phyloP scores from a whole-genome alignment of 2,888 invertebrate genomes.

The Esperia sulphurella region DNA sequence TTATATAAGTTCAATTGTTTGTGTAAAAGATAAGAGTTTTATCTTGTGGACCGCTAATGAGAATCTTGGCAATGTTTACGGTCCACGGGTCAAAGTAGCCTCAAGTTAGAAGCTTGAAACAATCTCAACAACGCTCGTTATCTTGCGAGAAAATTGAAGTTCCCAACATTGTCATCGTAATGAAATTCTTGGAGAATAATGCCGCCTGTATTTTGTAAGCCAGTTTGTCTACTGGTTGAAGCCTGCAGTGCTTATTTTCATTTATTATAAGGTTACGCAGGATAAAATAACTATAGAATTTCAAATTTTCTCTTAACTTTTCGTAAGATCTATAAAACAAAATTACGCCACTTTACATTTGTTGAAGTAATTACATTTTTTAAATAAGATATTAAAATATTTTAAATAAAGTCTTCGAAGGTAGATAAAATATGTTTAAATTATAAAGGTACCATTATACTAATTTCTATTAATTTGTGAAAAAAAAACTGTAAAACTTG shows the following conservation, averaged over 20 bases:
- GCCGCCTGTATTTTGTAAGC: slow-evolving; percentile 18
- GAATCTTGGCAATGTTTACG: slow-evolving; percentile 63
- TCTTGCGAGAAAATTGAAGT: slow-evolving; percentile 65
- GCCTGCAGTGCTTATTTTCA: slow-evolving; percentile 13
- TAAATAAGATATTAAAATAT: too few relatives aligned
- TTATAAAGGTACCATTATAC: too few relatives aligned
- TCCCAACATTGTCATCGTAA: slow-evolving; percentile 68
- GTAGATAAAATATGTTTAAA: too few relatives aligned
- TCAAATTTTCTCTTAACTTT: not conserved
- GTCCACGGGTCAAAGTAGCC: slow-evolving; percentile 69
- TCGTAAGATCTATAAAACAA: not conserved
- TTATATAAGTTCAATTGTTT: slow-evolving; percentile 32
- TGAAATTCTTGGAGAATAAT: slow-evolving; percentile 62
- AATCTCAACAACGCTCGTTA: slow-evolving; percentile 64
- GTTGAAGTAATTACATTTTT: too few relatives aligned
- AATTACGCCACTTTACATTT: too few relatives aligned
- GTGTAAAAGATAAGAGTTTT: slow-evolving; percentile 43
- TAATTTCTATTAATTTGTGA: too few relatives aligned
- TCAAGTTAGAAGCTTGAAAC: slow-evolving; percentile 56
- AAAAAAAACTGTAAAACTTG: too few relatives aligned
- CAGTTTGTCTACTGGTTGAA: slow-evolving; percentile 9
- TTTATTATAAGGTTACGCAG: slow-evolving; percentile 15
- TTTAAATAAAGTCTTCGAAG: too few relatives aligned
- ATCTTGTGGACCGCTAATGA: slow-evolving; percentile 58
- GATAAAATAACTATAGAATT: not conserved